A percentile compares a stretch with the other conserved stretches of the same genome.
These are phyloP conservation scores for Stegodyphus mimosarum DNA, from an alignment of 1,140 invertebrate species.

Conservation along the genomic window DNA sequence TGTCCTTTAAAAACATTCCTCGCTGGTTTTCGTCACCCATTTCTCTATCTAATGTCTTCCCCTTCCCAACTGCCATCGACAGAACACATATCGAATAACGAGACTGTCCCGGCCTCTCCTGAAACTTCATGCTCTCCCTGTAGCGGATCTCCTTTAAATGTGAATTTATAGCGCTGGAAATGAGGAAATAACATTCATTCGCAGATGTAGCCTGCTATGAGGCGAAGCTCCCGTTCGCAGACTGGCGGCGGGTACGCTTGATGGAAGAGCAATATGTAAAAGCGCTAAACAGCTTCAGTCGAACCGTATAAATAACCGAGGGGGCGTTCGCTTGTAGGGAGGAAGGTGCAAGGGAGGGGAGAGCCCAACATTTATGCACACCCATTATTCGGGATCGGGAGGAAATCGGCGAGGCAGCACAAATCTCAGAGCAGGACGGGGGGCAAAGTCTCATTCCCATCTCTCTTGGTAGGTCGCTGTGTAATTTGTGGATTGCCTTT, in stretches of 20 bases:
- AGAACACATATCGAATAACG: constrained; percentile 10
- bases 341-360: not conserved
- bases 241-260: not conserved
- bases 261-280: constrained; percentile 6
- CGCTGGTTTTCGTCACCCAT: not conserved
- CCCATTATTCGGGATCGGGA: constrained; percentile 8
- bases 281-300: not conserved
- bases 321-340: not conserved
- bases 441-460: not conserved
- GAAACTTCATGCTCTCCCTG: too few relatives aligned
- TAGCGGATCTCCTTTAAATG: constrained; percentile 14
- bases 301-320: constrained; percentile 3
- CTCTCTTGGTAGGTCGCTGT: not conserved
- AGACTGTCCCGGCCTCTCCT: not conserved
- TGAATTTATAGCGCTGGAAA: constrained; percentile 40
- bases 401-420: constrained; percentile 1
- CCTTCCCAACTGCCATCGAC: constrained; percentile 2
- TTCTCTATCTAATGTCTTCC: not conserved
- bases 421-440: not conserved
- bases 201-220: constrained; percentile 19
- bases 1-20: too few relatives aligned
- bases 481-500: too few relatives aligned
- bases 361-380: not conserved
- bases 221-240: not conserved
- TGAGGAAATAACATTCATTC: constrained; percentile 50